Percentiles rank a stretch among this genome's conserved stretches.
Evolutionary conservation across 2,113 vertebrate species (phyloP).

Genomic region (Rutilus rutilus): DNA sequence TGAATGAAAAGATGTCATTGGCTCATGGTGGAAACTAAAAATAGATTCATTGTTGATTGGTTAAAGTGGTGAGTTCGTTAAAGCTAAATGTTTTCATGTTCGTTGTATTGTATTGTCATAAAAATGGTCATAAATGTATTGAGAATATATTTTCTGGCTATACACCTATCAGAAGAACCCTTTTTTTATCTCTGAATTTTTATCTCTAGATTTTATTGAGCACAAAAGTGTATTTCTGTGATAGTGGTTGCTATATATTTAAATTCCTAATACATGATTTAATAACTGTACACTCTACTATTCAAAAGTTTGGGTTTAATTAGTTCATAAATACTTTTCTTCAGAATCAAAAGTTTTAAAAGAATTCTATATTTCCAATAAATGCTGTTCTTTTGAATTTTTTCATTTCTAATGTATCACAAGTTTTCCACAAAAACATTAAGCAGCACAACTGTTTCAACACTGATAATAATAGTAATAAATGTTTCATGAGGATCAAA

Average conservation of each 20-base stretch:
- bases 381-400: not conserved
- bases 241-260: not conserved
- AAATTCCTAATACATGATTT: not conserved
- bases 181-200: too few species aligned
- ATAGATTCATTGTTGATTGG: not conserved
- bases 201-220: not conserved
- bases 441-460: too few species aligned
- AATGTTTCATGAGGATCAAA: too few species aligned
- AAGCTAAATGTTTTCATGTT: not conserved
- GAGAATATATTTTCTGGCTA: too few species aligned
- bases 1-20: not conserved
- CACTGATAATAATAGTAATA: too few species aligned
- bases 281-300: not conserved
- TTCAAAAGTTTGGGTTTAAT: not conserved
- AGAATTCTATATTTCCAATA: not conserved
- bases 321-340: not conserved
- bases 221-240: not conserved
- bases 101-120: too few species aligned
- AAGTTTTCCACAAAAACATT: too few species aligned
- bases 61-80: not conserved
- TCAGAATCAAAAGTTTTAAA: not conserved
- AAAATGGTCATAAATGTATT: too few species aligned
- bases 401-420: too few species aligned
- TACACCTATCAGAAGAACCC: too few species aligned
- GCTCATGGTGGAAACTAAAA: not conserved